Conservation (phyloP, 1,140 invertebrate genomes). For the Eulimnadia texana region DNA sequence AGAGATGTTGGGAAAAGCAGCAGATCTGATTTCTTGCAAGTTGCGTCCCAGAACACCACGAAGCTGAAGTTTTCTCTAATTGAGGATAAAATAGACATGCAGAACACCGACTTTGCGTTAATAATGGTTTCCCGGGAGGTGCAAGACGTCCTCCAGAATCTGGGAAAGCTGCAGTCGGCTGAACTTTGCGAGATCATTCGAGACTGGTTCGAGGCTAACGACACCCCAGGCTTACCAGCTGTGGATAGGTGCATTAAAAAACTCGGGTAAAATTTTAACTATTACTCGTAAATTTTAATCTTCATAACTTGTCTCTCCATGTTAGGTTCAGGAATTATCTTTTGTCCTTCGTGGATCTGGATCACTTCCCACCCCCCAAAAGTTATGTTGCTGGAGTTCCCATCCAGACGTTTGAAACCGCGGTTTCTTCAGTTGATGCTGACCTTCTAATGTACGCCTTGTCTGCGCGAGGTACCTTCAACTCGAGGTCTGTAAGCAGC, state of each 20-base stretch:
- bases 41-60: neutral
- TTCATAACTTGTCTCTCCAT: too few relatives aligned
- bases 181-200: neutral
- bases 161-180: neutral
- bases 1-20: neutral
- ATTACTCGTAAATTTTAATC: too few relatives aligned
- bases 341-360: too few relatives aligned
- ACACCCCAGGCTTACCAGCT: neutral
- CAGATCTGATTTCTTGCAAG: neutral
- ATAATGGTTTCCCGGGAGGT: neutral
- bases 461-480: too few relatives aligned
- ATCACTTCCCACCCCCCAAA: too few relatives aligned
- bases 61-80: neutral
- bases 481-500: too few relatives aligned
- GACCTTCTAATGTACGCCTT: too few relatives aligned
- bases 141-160: neutral
- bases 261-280: too few relatives aligned
- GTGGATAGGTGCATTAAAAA: neutral
- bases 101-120: neutral
- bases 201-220: neutral
- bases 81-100: neutral
- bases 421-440: too few relatives aligned
- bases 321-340: too few relatives aligned
- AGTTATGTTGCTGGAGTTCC: too few relatives aligned
- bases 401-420: too few relatives aligned